These are phyloP conservation scores for Tinea semifulvella DNA, from an alignment of 2,888 invertebrate species.

Conservation along the genomic window DNA sequence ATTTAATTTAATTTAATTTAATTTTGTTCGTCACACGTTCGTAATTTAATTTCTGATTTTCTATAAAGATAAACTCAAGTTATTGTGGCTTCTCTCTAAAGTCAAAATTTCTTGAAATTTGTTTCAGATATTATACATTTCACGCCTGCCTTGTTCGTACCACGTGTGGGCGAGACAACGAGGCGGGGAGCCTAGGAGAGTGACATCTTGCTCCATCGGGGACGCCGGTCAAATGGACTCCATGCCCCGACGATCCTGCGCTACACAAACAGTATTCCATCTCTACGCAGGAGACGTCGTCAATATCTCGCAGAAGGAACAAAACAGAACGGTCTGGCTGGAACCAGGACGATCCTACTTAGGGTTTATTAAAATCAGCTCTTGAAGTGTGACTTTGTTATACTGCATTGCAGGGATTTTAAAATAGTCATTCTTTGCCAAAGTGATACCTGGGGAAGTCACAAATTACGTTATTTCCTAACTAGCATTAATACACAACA, in stretches of 20 bases:
- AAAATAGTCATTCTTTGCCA: too few species aligned
- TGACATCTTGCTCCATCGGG: constrained; percentile 43
- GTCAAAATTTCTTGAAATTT: too few species aligned
- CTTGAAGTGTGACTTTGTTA: too few species aligned
- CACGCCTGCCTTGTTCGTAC: constrained; percentile 46
- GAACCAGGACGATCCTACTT: constrained; percentile 46
- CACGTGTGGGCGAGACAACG: constrained; percentile 38
- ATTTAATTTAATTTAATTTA: too few species aligned
- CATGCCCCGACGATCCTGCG: constrained; percentile 48
- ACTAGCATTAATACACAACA: too few species aligned
- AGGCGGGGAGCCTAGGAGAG: constrained; percentile 28
- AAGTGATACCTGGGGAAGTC: too few species aligned
- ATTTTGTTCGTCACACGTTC: too few species aligned
- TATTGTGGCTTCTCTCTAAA: too few species aligned
- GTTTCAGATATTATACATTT: constrained; percentile 48
- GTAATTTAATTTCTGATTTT: too few species aligned
- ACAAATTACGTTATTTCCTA: too few species aligned
- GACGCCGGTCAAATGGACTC: constrained; percentile 33
- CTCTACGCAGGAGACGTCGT: constrained; percentile 40
- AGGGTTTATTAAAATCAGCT: constrained; percentile 46
- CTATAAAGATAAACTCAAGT: too few species aligned
- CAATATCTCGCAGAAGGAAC: constrained; percentile 46
- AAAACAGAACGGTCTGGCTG: constrained; percentile 45
- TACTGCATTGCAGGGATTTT: too few species aligned
- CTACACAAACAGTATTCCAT: constrained; percentile 42